A percentile compares a stretch with the other conserved stretches of the same genome.
Conservation (phyloP, 2,888 invertebrate genomes). For the Hirtodrosophila cameraria region DNA sequence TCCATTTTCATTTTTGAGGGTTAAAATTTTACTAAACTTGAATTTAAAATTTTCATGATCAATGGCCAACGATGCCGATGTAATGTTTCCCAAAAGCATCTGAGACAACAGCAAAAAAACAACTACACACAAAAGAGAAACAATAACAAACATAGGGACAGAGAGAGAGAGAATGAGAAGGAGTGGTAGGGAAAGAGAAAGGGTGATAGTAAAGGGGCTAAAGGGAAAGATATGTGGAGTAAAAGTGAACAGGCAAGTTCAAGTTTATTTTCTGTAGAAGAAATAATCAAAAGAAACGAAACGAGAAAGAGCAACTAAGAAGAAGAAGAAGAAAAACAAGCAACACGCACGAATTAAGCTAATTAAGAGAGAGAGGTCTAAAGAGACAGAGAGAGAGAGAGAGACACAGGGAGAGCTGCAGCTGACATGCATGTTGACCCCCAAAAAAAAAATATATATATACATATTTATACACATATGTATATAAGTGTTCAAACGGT, state of each 20-base stretch:
- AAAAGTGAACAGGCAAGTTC: constrained; percentile 79
- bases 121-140: background rate
- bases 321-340: constrained; percentile 32
- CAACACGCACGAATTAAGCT: constrained; percentile 53
- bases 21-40: constrained; percentile 76
- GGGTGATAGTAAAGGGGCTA: constrained; percentile 7
- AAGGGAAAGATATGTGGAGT: constrained; percentile 61
- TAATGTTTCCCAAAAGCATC: constrained; percentile 48
- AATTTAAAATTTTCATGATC: constrained; percentile 78
- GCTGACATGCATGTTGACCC: constrained; percentile 42
- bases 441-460: constrained; percentile 35
- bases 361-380: constrained; percentile 21
- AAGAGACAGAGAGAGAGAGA: background rate
- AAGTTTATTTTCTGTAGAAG: constrained; percentile 75
- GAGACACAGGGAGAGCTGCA: constrained; percentile 24
- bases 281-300: constrained; percentile 28
- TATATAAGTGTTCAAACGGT: constrained; percentile 22
- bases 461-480: no score
- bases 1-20: constrained; percentile 31
- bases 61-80: constrained; percentile 63
- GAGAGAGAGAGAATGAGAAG: background rate
- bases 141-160: constrained; percentile 14
- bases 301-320: constrained; percentile 39
- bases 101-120: constrained; percentile 31
- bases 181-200: background rate